Base-by-base conservation (phyloP, 1,140 invertebrate genomes). In the Drosophila ironensis region DNA sequence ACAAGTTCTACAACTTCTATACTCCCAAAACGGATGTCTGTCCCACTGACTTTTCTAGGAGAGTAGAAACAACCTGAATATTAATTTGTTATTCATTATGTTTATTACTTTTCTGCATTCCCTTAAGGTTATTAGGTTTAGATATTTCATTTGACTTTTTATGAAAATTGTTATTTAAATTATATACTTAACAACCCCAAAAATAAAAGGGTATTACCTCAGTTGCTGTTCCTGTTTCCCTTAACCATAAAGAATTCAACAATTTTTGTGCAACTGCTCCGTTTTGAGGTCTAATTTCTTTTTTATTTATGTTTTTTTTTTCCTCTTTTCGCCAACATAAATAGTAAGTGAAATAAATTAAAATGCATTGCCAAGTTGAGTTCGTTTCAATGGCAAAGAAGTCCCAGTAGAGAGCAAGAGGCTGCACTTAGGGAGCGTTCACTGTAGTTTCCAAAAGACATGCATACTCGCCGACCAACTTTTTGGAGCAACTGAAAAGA, bases 321-420 rank as follows among this genome's bases (percentile, higher is more conserved):
- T 11, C 8, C 28, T 6, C 30, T n/a, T n/a, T n/a, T n/a, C n/a
- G n/a, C 4, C 11, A 33, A 12, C 30, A 33, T 33, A 42, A 60
- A 56, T 56, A 60, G 22, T 7, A 56, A 16, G 22, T 57, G 19
- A 60, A 30, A 60, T 60, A 25, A 56, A 60, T 60, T 41, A 14
- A 56, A 41, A 56, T 33, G 56, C 50, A 41, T 59, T 59, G 47
- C 22, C 33, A 50, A 16, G 20, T 2, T 2, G 20, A 2, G 20
- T 11, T 54, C 12, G 24, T 16, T 46, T 45, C 50, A 45, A 45
- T 45, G 42, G 25, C 51, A 51, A 45, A 45, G 4, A 27, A 27
- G n/a, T 20, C 20, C 20, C 12, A 14, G 11, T 24, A 53, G 12
- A 9, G 14, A 14, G 11, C 30, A 14, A n/a, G n/a, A n/a, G 20